Evolutionary conservation across 1,140 invertebrate genomes (phyloP), one percentile per base, ranked within the genome.

Genomic region (Drosophila oshimai): DNA sequence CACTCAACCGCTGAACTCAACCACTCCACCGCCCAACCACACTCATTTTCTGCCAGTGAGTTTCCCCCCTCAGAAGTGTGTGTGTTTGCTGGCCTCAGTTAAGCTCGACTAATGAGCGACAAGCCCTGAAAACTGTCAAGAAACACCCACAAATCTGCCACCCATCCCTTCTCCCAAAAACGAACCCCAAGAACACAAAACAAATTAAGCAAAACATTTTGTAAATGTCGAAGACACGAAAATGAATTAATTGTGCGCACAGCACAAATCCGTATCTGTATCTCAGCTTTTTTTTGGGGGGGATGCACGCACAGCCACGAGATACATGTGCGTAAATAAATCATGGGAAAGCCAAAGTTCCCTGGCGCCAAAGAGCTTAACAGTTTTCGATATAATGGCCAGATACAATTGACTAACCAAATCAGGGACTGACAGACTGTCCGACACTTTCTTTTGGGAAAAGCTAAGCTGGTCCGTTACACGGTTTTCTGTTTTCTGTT

Each of bases 161-260:
- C 26, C 20, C n/a, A n/a, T n/a, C 44, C 58, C 22, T 39, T 24
- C 26, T n/a, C 26, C 22, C 20, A 6, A 15, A 13, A 33, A 20
- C 42, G 24, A 26, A 18, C 28, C 41, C 24, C 39, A 53, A 45
- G 31, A 53, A 69, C 79, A 84, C 36, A 64, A 50, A 84, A 87
- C 73, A 87, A 87, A 87, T 87, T 87, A 88, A 74, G 64, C 73
- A 87, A 87, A 87, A 87, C 81, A 87, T 87, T 87, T 87, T 87
- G 81, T 87, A 81, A 87, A 87, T 81, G 81, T 87, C 81, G 69
- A 77, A 81, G 69, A 74, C 47, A 65, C 58, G 45, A 58, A 80
- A 77, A 74, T 62, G 68, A 87, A 87, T 87, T 87, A 87, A 87
- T 87, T 74, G 81, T 53, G 54, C 31, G 45, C 46, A 61, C 64